Percentiles rank a stretch among this genome's conserved stretches.
These are phyloP conservation scores for Lasioglossum morio DNA, from an alignment of 2,888 invertebrate genomes.

Conservation along the genomic window DNA sequence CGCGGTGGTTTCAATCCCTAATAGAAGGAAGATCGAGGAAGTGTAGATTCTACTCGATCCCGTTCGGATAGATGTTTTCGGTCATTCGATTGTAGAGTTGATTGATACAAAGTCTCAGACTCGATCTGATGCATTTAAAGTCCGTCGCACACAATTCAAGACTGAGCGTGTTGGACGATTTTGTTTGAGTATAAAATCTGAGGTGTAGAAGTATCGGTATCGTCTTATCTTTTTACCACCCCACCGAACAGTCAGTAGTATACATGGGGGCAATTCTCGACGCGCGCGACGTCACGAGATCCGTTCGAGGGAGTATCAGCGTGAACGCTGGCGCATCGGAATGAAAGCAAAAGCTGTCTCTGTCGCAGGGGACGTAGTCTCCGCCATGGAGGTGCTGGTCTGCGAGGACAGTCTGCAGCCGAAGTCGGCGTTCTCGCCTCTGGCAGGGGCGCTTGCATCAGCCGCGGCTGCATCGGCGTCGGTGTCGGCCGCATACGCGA, in stretches of 20 bases:
- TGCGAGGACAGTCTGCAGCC: conserved; percentile 88
- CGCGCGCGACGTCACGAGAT: neutral
- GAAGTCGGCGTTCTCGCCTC: conserved; percentile 92
- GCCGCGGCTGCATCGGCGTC: conserved; percentile 80
- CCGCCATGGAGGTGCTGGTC: conserved; percentile 96
- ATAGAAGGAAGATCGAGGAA: neutral
- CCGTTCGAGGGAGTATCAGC: neutral
- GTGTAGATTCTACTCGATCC: neutral
- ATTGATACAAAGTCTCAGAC: too few relatives aligned
- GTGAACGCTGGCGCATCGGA: neutral
- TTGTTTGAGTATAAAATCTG: too few relatives aligned
- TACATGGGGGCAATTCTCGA: neutral
- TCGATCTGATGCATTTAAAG: too few relatives aligned
- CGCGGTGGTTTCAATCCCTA: neutral
- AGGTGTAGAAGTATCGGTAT: too few relatives aligned
- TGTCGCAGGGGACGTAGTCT: conserved; percentile 92
- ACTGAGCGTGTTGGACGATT: too few relatives aligned
- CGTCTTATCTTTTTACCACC: too few relatives aligned
- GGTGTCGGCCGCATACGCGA: conserved; percentile 77
- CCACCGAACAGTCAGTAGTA: too few relatives aligned
- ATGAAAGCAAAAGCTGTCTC: conserved; percentile 44
- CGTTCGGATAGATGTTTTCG: too few relatives aligned
- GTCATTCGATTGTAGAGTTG: too few relatives aligned
- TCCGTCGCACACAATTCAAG: too few relatives aligned
- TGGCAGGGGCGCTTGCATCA: conserved; percentile 86